These are phyloP conservation scores for Telmatherina bonti DNA, from an alignment of 2,797 vertebrate genomes.

Conservation along the genomic window DNA sequence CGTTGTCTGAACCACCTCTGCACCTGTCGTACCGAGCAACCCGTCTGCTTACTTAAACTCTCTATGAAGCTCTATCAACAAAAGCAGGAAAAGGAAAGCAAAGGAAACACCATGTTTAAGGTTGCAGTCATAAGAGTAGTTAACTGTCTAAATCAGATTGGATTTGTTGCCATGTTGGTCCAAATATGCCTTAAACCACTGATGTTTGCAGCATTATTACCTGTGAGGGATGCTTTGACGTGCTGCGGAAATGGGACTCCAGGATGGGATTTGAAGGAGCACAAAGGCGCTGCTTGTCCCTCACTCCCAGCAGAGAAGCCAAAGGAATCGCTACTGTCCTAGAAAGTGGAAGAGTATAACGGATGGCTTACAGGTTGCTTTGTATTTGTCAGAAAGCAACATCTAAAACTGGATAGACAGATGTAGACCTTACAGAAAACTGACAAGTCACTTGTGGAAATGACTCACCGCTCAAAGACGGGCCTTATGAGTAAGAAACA, in stretches of 20 bases:
- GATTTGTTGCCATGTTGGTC: background rate
- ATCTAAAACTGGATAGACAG: constrained; percentile 10
- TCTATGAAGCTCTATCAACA: constrained; percentile 86
- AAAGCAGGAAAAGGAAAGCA: constrained; percentile 9
- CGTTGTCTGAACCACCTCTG: constrained; percentile 94
- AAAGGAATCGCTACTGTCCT: constrained; percentile 88
- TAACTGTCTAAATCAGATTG: background rate
- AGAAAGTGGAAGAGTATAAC: constrained; percentile 8
- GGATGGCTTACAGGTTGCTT: background rate
- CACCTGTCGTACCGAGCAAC: constrained; percentile 86
- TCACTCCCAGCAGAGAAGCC: constrained; percentile 88
- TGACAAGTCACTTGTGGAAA: background rate
- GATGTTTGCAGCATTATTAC: constrained; percentile 70
- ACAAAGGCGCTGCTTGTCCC: constrained; percentile 85
- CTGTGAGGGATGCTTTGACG: constrained; percentile 91
- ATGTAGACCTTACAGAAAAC: constrained; percentile 5
- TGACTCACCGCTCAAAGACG: constrained; percentile 82
- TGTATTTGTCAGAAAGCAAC: constrained; percentile 16
- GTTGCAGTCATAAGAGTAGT: background rate
- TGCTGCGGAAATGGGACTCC: constrained; percentile 86
- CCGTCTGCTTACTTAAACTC: constrained; percentile 85
- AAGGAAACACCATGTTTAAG: background rate
- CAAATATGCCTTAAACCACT: background rate
- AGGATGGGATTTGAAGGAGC: constrained; percentile 85
- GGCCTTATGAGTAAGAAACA: constrained; percentile 81